Conservation (phyloP, 2,888 invertebrate species). For the Scelioninae gen. 2 region DNA sequence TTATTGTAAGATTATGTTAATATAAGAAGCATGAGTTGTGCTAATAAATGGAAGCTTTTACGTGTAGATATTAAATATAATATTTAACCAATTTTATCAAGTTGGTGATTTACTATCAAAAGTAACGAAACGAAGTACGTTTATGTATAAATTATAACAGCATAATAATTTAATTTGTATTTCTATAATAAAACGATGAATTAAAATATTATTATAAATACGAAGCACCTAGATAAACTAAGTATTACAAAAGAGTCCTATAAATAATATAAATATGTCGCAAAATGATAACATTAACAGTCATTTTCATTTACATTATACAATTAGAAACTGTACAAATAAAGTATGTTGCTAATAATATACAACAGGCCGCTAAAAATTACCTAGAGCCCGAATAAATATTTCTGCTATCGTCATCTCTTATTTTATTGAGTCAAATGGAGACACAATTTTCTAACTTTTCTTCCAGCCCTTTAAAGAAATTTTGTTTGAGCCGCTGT, state of each 20-base stretch:
- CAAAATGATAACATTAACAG: constrained; percentile 7
- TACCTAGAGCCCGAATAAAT: constrained; percentile 27
- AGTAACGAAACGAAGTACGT: background rate
- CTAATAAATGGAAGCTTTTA: constrained; percentile 14
- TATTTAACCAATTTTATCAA: background rate
- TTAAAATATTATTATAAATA: background rate
- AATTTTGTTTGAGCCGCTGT: constrained; percentile 9
- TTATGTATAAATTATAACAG: background rate
- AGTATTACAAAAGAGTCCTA: background rate
- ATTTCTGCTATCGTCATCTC: background rate
- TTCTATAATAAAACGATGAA: background rate
- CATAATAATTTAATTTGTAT: background rate
- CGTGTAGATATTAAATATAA: background rate
- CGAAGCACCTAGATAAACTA: background rate
- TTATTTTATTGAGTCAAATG: too few species aligned
- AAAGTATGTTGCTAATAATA: background rate
- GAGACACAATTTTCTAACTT: constrained; percentile 22
- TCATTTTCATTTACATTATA: background rate
- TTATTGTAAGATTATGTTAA: constrained; percentile 20
- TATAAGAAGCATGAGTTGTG: constrained; percentile 9
- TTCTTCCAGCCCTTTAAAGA: constrained; percentile 43
- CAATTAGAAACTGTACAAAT: background rate
- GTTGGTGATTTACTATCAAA: background rate
- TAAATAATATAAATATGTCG: background rate
- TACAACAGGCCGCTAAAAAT: constrained; percentile 17